Conservation (phyloP, 2,797 vertebrate genomes). For the Poeciliopsis turneri region DNA sequence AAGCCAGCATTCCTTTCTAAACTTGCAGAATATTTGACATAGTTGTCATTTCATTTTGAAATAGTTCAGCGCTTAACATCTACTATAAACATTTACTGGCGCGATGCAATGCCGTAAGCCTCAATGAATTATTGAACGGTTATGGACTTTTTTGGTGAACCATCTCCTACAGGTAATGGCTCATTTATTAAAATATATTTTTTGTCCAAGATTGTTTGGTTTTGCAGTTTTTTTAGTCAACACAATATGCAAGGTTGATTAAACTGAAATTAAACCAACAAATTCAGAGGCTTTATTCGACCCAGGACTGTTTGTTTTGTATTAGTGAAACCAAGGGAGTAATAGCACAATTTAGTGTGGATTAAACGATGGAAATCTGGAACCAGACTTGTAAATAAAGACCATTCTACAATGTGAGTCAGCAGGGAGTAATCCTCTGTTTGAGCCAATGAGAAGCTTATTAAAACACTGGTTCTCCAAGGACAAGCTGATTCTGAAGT, state of each 20-base stretch:
- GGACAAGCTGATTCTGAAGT: constrained; percentile 41
- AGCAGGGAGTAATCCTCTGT: constrained; percentile 22
- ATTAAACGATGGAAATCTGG: not conserved
- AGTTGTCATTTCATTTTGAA: not conserved
- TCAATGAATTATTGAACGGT: not conserved
- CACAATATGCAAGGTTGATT: not conserved
- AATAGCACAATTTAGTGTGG: not conserved
- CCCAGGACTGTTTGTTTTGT: not conserved
- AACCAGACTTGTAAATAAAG: constrained; percentile 5
- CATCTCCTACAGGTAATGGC: not conserved
- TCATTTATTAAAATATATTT: not conserved
- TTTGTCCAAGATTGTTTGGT: not conserved
- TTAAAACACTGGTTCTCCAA: constrained; percentile 58
- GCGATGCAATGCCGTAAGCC: not conserved
- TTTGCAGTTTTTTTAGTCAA: not conserved
- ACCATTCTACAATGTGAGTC: constrained; percentile 3
- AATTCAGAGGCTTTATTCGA: not conserved
- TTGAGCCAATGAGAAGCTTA: constrained; percentile 44
- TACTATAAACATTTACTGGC: not conserved
- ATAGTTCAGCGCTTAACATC: not conserved
- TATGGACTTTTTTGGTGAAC: not conserved
- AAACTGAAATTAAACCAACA: not conserved
- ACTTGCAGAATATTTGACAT: not conserved
- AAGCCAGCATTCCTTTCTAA: not conserved
- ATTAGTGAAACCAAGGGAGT: not conserved